Evolutionary conservation across 2,888 invertebrate genomes (phyloP).

Genomic region (Invenusta paracnida): DNA sequence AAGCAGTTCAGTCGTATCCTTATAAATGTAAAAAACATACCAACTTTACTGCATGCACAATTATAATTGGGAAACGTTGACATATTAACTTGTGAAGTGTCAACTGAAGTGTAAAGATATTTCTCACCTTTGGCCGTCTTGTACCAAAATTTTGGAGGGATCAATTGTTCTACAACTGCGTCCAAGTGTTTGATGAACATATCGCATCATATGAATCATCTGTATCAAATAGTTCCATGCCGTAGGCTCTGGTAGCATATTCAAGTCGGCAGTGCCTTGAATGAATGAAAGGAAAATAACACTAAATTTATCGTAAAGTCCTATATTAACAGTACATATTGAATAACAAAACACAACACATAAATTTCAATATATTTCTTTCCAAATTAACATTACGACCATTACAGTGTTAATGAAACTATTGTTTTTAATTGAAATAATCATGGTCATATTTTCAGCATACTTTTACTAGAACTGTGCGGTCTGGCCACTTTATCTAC

Average conservation of each 20-base stretch:
- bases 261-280: constrained; percentile 21
- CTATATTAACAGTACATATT: no score
- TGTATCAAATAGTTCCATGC: constrained; percentile 30
- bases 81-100: background rate
- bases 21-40: background rate
- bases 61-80: no score
- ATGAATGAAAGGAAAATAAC: no score
- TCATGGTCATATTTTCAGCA: no score
- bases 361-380: no score
- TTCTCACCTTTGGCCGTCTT: background rate
- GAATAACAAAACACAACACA: no score
- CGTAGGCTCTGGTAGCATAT: constrained; percentile 19
- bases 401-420: no score
- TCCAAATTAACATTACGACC: no score
- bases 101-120: background rate
- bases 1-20: constrained; percentile 34
- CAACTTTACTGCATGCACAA: no score
- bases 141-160: constrained; percentile 33
- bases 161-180: constrained; percentile 19
- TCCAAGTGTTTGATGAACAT: constrained; percentile 26
- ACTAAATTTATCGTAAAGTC: no score
- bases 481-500: constrained; percentile 50
- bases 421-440: no score
- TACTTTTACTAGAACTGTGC: constrained; percentile 31
- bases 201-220: constrained; percentile 25